Evolutionary conservation across 1,140 invertebrate genomes (phyloP).

Genomic region (Danaus plexippus): DNA sequence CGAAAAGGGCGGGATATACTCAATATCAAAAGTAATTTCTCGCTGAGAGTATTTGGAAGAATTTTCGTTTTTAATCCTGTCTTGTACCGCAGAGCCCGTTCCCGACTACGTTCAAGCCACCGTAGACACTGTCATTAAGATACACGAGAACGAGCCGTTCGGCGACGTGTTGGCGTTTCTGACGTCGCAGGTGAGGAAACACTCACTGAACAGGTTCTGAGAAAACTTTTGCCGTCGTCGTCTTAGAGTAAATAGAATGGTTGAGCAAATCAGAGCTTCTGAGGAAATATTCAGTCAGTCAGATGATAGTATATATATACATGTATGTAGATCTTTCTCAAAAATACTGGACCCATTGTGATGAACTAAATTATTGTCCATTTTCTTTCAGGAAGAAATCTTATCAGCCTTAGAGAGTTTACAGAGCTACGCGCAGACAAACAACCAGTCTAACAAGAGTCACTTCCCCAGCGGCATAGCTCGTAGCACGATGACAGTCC

Average conservation of each 20-base stretch:
- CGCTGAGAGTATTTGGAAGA: too few species aligned
- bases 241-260: too few species aligned
- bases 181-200: constrained; percentile 79
- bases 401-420: constrained; percentile 80
- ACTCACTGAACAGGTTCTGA: neutral
- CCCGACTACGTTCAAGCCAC: constrained; percentile 84
- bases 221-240: too few species aligned
- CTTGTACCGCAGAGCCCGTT: too few species aligned
- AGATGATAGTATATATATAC: too few species aligned
- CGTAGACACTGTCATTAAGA: constrained; percentile 90
- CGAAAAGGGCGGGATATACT: too few species aligned
- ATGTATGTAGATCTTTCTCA: neutral
- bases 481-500: constrained; percentile 77
- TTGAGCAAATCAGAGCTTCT: too few species aligned
- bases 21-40: too few species aligned
- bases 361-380: neutral
- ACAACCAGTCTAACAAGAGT: constrained; percentile 68
- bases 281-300: too few species aligned
- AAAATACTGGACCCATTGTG: neutral
- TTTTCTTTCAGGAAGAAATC: constrained; percentile 84
- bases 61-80: too few species aligned
- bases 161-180: constrained; percentile 96
- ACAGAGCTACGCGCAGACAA: constrained; percentile 75
- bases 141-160: constrained; percentile 85
- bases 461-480: constrained; percentile 53